Evolutionary conservation across 2,888 invertebrate species (phyloP), one percentile per base, ranked within the genome.

Genomic region (Erebia aethiops): DNA sequence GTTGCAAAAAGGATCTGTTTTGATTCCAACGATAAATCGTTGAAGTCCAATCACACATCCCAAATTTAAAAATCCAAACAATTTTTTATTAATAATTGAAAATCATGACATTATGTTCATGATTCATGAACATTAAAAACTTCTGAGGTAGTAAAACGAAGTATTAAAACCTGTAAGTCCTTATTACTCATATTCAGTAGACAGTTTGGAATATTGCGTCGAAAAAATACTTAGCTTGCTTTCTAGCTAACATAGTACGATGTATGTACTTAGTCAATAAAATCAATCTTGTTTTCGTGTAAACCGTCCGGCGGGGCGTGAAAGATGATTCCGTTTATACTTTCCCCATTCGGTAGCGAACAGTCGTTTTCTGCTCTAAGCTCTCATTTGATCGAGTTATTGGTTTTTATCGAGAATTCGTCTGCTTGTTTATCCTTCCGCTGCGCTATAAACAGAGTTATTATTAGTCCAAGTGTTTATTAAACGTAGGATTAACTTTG

Each of bases 381-480:
- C 80, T 78, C 78, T 77, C 80, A 78, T 80, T 84, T 86, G 81
- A 87, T 85, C 81, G 81, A 83, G 84, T 84, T 86, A 88, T 87
- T 85, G 86, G 84, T 88, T 89, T 89, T 87, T 88, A 89, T 85
- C 81, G 83, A 76, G 79, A 83, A 84, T 82, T 81, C 81, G 80
- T 82, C 82, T 80, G 83, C 80, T 87, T 88, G 84, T 89, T 88
- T 89, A 86, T 84, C 77, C 81, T 82, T 79, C 80, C 77, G 77
- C 80, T 80, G 77, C 81, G 81, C 85, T 86, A 85, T 85, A 85
- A 26, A 83, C 84, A 49, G 58, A 74, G 79, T 80, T 80, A 77
- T 84, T 84, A 84, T 83, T 41, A 16, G 81, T 79, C 73, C 71
- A 76, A 79, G 75, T 85, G 85, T 87, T 86, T 87, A 82, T 84